These are phyloP conservation scores for Harpagoxenus sublaevis DNA, from an alignment of 2,888 invertebrate species.

Conservation along the genomic window DNA sequence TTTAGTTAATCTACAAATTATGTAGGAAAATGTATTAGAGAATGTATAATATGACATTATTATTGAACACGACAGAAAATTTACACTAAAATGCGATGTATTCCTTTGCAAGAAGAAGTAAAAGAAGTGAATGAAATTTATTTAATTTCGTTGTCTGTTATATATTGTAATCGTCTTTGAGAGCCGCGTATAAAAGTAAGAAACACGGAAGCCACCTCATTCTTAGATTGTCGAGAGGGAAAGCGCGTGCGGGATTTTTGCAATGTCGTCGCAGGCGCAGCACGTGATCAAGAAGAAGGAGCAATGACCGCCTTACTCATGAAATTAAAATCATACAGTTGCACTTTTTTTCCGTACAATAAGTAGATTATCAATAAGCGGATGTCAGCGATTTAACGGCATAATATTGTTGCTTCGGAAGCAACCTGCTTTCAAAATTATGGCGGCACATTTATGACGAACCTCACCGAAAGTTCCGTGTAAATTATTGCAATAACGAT, in stretches of 20 bases:
- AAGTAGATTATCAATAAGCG: not conserved
- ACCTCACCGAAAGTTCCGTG: not conserved
- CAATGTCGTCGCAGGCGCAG: constrained; percentile 37
- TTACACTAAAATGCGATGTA: not conserved
- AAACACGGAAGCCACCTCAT: constrained; percentile 45
- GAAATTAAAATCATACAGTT: not conserved
- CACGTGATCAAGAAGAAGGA: constrained; percentile 55
- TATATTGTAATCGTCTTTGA: constrained; percentile 3
- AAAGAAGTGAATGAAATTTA: constrained; percentile 4
- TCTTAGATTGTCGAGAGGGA: constrained; percentile 67
- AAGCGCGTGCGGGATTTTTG: constrained; percentile 62
- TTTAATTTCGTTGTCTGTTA: not conserved
- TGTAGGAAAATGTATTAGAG: not conserved
- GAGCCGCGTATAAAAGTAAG: constrained; percentile 22
- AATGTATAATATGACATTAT: not conserved
- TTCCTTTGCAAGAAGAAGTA: not conserved
- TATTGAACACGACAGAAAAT: not conserved
- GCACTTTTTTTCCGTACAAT: not conserved
- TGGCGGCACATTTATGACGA: not conserved
- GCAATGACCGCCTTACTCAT: constrained; percentile 44
- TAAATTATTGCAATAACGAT: constrained; percentile 37
- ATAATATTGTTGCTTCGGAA: constrained; percentile 15
- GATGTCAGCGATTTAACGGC: constrained; percentile 56
- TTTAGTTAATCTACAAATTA: not conserved
- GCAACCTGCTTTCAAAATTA: constrained; percentile 26